Conservation (phyloP, 1,140 invertebrate species). For the Listronotus bonariensis region DNA sequence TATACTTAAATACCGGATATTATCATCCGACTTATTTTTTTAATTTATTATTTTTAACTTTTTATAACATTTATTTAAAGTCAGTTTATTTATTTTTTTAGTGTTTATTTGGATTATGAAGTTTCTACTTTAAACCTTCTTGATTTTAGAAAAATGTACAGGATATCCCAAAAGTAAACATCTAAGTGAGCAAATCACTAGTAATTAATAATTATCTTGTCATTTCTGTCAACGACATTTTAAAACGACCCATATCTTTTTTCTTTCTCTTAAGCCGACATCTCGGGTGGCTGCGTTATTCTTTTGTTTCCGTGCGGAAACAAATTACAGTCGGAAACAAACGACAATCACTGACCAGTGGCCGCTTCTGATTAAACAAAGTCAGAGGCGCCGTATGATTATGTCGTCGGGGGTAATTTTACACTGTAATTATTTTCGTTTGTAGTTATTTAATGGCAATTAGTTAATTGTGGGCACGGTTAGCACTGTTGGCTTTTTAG, state of each 20-base stretch:
- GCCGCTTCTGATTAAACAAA: conserved; percentile 11
- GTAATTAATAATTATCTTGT: conserved; percentile 1
- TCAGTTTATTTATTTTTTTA: too few relatives aligned
- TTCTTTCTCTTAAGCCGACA: not conserved
- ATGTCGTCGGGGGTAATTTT: conserved; percentile 14
- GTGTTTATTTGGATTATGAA: too few relatives aligned
- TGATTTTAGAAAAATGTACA: too few relatives aligned
- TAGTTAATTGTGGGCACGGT: conserved; percentile 8
- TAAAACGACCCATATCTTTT: not conserved
- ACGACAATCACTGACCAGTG: conserved; percentile 14
- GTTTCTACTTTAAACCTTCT: too few relatives aligned
- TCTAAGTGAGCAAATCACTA: too few relatives aligned
- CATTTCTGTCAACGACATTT: conserved; percentile 3
- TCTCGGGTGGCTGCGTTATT: not conserved
- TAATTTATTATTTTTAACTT: too few relatives aligned
- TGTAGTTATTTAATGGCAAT: conserved; percentile 9
- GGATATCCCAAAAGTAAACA: not conserved
- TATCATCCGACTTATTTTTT: too few relatives aligned
- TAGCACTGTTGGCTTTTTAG: too few relatives aligned
- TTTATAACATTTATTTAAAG: too few relatives aligned
- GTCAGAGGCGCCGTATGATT: conserved; percentile 6
- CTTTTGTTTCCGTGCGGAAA: conserved; percentile 9
- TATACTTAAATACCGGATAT: too few relatives aligned
- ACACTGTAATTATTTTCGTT: not conserved
- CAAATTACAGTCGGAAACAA: conserved; percentile 10